These are phyloP conservation scores for Drosophila persimilis DNA, from an alignment of 1,140 invertebrate species.

Conservation along the genomic window DNA sequence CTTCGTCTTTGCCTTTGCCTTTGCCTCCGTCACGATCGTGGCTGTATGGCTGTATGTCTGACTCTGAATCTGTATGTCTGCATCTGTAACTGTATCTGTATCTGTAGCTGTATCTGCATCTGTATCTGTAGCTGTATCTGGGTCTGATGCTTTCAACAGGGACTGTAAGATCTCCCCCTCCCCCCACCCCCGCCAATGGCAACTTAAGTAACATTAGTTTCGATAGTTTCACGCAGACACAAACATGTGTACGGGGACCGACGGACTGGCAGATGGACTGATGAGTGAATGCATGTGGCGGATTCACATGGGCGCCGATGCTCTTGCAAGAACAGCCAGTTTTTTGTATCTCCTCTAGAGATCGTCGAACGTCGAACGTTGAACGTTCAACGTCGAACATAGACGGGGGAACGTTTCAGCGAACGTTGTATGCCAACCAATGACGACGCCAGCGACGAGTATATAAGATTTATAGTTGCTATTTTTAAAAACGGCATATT, in stretches of 20 bases:
- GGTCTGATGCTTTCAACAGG: constrained; percentile 42
- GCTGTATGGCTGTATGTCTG: constrained; percentile 38
- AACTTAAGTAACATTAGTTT: constrained; percentile 73
- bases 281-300: constrained; percentile 66
- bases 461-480: constrained; percentile 76
- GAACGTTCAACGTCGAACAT: constrained; percentile 4
- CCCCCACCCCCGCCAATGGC: constrained; percentile 33
- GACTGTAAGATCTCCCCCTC: constrained; percentile 45
- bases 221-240: constrained; percentile 47
- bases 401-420: constrained; percentile 33
- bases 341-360: constrained; percentile 1
- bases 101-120: constrained; percentile 28
- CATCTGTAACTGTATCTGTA: constrained; percentile 17
- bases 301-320: background rate
- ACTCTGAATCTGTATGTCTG: constrained; percentile 34
- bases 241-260: constrained; percentile 28
- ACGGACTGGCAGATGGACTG: constrained; percentile 40
- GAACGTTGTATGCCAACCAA: constrained; percentile 50
- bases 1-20: constrained; percentile 5
- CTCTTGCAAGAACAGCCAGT: constrained; percentile 6
- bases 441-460: constrained; percentile 39
- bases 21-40: constrained; percentile 54
- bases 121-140: constrained; percentile 33
- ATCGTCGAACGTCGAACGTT: constrained; percentile 1
- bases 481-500: constrained; percentile 75